phyloP scores from a whole-genome alignment of 1,140 invertebrate species.

The Calycopis cecrops region DNA sequence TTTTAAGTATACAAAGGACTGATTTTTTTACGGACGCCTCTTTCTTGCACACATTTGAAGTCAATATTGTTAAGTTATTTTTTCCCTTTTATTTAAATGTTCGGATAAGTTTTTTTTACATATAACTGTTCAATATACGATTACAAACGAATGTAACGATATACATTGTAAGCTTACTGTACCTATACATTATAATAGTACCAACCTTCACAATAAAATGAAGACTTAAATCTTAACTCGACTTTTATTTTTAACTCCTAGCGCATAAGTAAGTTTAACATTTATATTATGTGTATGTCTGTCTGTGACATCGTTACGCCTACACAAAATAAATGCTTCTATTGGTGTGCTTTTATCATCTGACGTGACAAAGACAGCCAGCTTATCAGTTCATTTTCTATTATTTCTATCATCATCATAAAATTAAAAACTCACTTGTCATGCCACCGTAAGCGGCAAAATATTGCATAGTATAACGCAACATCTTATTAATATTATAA shows the following conservation, averaged over 20 bases:
- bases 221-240: conserved; percentile 53
- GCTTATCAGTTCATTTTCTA: no score
- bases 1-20: conserved; percentile 7
- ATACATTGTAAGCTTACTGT: conserved; percentile 67
- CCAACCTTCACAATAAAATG: conserved; percentile 71
- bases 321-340: no score
- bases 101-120: conserved; percentile 10
- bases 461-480: no score
- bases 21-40: conserved; percentile 6
- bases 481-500: no score
- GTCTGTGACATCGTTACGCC: no score
- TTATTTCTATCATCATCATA: no score
- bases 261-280: no score
- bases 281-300: no score
- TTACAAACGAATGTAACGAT: conserved; percentile 36
- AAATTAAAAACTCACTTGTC: no score
- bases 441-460: no score
- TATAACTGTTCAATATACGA: conserved; percentile 22
- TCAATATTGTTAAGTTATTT: neutral
- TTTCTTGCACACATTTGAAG: conserved; percentile 1
- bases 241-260: neutral
- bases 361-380: no score
- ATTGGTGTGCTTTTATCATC: no score
- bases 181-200: conserved; percentile 66
- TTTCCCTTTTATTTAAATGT: neutral